Evolutionary conservation across 2,888 invertebrate species (phyloP), one percentile per base, ranked within the genome.

Genomic region (Polymixis lichenea): DNA sequence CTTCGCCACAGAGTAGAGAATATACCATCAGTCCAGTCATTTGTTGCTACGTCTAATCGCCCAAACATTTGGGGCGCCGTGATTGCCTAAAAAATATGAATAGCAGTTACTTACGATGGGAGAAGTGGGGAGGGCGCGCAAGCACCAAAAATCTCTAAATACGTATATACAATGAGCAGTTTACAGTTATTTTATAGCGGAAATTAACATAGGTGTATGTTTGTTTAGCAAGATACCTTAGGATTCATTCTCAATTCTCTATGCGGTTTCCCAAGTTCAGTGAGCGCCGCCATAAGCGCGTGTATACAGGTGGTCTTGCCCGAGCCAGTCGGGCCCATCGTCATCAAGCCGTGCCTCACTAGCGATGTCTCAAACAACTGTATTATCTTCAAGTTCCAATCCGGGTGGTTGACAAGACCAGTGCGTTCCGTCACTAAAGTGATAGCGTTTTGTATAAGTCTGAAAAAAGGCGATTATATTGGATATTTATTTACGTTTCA

Each of bases 21-120:
- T 89, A 99, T 99, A n/a, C 99, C 99, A 94, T 99, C 99, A 0
- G 99, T 99, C 99, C 99, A 99, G 91, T 99, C 99, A 92, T 99
- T 99, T 0, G 99, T 99, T 0, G 98, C 98, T 0, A 98, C 98
- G 93, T 99, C 99, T 58, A 99, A 95, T 60, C 98, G 97, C 0
- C 99, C 99, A 94, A 99, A 99, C 98, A 99, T 99, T 97, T 99
- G 99, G 0, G 99, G 98, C 0, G 99, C 98, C 38, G 98, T 99
- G 83, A 99, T 99, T 6, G 99, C 98, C 97, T 98, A 68, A 32
- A 88, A 73, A 25, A 15, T 32, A 32, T 25, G 17, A 43, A 64
- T 53, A 53, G 9, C 2, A 46, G 43, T 51, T n/a, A n/a, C n/a
- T n/a, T n/a, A n/a, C n/a, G n/a, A n/a, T n/a, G n/a, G n/a, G n/a